Evolutionary conservation across 1,140 invertebrate genomes (phyloP), one percentile per base, ranked within the genome.

Genomic region (Bombus difficillimus): DNA sequence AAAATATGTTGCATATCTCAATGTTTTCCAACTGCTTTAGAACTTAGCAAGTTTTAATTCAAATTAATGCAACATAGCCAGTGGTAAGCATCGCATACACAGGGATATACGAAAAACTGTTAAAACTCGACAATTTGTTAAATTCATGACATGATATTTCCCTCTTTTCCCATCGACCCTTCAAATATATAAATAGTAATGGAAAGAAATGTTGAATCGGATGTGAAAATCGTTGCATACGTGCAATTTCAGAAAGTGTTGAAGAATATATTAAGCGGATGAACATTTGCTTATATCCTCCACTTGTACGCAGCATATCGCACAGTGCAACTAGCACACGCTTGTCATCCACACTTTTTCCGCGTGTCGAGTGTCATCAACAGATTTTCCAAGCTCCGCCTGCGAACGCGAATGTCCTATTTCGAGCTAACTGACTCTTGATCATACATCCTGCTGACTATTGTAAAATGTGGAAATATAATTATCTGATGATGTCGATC

Each of bases 401-500:
- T 34, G 12, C 32, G 47, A 39, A 72, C 34, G 43, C 37, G 4
- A 25, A 15, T 39, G 68, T 62, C 37, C 79, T 68, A 59, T 83
- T 83, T 75, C 72, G 59, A 47, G 81, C 34, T 68, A 72, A 83
- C 71, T 39, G 43, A 68, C 59, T 76, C 81, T 53, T 47, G 81
- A 66, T 69, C 64, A 64, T 77, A 53, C 18, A 32, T 57, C 71
- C n/a, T 13, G 53, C n/a, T 62, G 28, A 71, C 28, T 41, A 41
- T n/a, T 53, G 62, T 64, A 64, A 53, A 74, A 74, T 74, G 13
- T 72, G 47, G 13, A 72, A 72, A 57, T 72, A 72, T 59, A 81
- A 81, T 72, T 57, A 81, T 57, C 37, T 37, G 37, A 28, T 28
- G 79, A 72, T 68, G 47, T 32, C n/a, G 64, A 66, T 66, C 15